These are phyloP conservation scores for Esox lucius DNA, from an alignment of 2,797 vertebrate genomes.

Conservation along the genomic window DNA sequence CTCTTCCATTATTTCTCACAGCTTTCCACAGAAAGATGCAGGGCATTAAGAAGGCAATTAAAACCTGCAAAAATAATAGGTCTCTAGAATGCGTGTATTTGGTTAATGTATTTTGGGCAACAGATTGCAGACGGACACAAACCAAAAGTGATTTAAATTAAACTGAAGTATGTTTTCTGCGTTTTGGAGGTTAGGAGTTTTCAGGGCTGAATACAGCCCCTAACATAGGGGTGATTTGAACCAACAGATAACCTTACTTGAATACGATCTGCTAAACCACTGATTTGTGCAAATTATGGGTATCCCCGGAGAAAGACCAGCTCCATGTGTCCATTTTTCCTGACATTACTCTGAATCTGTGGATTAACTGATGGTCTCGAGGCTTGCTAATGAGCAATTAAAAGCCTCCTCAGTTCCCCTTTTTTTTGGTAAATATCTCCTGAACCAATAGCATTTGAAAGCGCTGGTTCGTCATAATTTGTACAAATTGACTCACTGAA, in stretches of 20 bases:
- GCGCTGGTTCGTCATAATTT: background rate
- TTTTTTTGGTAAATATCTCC: slow-evolving; percentile 26
- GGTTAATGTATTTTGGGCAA: background rate
- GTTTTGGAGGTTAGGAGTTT: background rate
- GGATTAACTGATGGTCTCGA: background rate
- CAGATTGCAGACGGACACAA: background rate
- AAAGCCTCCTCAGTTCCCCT: slow-evolving; percentile 19
- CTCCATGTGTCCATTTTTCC: background rate
- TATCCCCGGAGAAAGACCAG: background rate
- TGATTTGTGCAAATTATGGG: background rate
- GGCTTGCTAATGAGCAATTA: slow-evolving; percentile 3
- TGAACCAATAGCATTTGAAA: background rate
- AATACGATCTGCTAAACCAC: background rate
- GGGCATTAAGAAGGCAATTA: background rate
- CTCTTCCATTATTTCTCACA: background rate
- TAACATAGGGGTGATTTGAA: too few species aligned
- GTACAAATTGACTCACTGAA: slow-evolving; percentile 4
- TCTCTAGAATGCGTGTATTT: background rate
- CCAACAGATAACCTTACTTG: background rate
- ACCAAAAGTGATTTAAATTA: background rate
- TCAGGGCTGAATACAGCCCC: background rate
- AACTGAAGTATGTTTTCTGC: background rate
- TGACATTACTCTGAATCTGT: background rate
- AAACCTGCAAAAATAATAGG: background rate
- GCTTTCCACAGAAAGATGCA: background rate